These are phyloP conservation scores for Zaprionus ornatus DNA, from an alignment of 1,140 invertebrate genomes.

Conservation along the genomic window DNA sequence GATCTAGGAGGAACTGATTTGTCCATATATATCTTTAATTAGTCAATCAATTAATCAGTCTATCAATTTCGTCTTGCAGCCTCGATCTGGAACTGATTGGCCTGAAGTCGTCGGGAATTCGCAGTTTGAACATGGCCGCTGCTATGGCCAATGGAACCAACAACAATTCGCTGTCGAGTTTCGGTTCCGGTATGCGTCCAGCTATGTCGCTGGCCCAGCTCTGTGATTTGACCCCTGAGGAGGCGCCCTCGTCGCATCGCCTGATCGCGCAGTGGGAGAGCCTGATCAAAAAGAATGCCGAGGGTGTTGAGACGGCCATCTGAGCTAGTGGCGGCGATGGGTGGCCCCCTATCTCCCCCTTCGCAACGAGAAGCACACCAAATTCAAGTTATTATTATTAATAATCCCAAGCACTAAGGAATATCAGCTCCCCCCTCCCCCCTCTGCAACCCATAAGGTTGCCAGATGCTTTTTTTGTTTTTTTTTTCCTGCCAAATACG, in stretches of 20 bases:
- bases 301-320: conserved; percentile 55
- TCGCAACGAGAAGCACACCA: conserved; percentile 61
- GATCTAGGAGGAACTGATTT: too few relatives aligned
- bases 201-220: conserved; percentile 86
- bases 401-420: conserved; percentile 45
- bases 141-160: conserved; percentile 49
- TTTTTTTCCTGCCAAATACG: not conserved
- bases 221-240: conserved; percentile 85
- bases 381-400: conserved; percentile 69
- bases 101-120: conserved; percentile 56
- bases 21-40: not conserved
- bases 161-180: conserved; percentile 38
- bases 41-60: too few relatives aligned
- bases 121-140: conserved; percentile 53
- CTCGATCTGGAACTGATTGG: conserved; percentile 52
- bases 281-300: conserved; percentile 86
- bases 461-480: conserved; percentile 2
- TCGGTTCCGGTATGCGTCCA: conserved; percentile 85
- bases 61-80: conserved; percentile 21
- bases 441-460: not conserved
- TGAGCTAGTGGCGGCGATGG: conserved; percentile 14
- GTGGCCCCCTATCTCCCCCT: not conserved
- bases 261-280: conserved; percentile 87
- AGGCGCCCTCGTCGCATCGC: conserved; percentile 86
- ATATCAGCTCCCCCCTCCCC: not conserved